Evolutionary conservation across 1,140 invertebrate genomes (phyloP).

Genomic region (Pogonus chalceus): DNA sequence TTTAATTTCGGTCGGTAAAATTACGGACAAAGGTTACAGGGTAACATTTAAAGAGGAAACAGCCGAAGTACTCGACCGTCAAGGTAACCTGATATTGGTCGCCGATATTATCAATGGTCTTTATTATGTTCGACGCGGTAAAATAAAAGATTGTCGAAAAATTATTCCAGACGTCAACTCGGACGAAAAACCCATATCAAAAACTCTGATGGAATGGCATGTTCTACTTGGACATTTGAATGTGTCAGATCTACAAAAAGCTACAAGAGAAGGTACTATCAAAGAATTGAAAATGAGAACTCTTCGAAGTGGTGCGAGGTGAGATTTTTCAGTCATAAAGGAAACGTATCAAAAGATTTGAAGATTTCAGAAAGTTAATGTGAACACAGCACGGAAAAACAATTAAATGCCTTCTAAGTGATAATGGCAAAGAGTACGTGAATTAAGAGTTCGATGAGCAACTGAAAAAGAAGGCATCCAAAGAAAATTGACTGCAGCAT

Average conservation of each 20-base stretch:
- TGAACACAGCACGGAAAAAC: background rate
- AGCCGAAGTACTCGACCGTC: slow-evolving; percentile 8
- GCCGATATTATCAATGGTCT: background rate
- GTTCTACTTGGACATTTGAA: background rate
- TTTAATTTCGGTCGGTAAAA: slow-evolving; percentile 12
- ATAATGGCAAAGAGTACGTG: background rate
- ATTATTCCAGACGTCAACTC: background rate
- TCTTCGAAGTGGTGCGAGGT: background rate
- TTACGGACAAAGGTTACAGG: slow-evolving; percentile 9
- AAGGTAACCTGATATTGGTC: background rate
- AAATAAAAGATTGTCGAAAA: slow-evolving; percentile 10
- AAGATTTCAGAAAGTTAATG: background rate
- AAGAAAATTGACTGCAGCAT: too few species aligned
- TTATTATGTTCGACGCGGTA: background rate
- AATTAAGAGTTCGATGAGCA: slow-evolving; percentile 5
- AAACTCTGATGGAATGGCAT: background rate
- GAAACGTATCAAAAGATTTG: background rate
- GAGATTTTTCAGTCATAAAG: background rate
- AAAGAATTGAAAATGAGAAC: background rate
- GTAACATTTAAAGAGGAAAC: slow-evolving; percentile 11
- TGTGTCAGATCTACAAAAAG: background rate
- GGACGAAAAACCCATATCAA: background rate
- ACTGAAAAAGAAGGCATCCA: too few species aligned
- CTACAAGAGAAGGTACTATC: background rate
- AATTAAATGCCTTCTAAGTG: background rate